Percentiles rank a stretch among this genome's conserved stretches.
These are phyloP conservation scores for Ginglymostoma cirratum DNA, from an alignment of 2,113 vertebrate species.

Conservation along the genomic window DNA sequence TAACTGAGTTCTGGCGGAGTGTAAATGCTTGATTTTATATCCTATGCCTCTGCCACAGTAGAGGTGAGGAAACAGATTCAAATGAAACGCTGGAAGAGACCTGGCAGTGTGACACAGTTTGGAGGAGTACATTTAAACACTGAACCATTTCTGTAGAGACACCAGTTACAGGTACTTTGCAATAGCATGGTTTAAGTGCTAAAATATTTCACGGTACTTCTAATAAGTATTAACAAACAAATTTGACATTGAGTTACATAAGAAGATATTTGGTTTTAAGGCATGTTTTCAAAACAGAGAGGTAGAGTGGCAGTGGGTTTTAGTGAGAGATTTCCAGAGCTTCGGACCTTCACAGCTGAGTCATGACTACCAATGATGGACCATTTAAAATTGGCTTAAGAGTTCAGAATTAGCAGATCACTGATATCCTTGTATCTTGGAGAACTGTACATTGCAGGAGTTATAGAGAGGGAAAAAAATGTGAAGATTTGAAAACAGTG, in stretches of 20 bases:
- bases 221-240: neutral
- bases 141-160: neutral
- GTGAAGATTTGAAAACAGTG: neutral
- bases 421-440: neutral
- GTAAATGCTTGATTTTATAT: neutral
- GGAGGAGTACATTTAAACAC: neutral
- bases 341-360: too few relatives aligned
- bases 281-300: neutral
- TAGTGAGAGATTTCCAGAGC: too few relatives aligned
- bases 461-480: neutral
- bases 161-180: neutral
- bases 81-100: neutral
- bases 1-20: too few relatives aligned
- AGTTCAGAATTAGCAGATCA: too few relatives aligned
- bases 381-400: neutral
- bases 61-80: neutral
- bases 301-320: too few relatives aligned
- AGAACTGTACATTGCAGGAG: neutral
- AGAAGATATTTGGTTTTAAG: neutral
- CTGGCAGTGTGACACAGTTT: neutral
- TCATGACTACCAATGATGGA: neutral
- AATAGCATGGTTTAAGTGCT: neutral
- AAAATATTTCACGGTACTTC: too few relatives aligned
- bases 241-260: neutral
- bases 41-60: neutral